These are phyloP conservation scores for Lypha dubia DNA, from an alignment of 2,888 invertebrate species.

Conservation along the genomic window DNA sequence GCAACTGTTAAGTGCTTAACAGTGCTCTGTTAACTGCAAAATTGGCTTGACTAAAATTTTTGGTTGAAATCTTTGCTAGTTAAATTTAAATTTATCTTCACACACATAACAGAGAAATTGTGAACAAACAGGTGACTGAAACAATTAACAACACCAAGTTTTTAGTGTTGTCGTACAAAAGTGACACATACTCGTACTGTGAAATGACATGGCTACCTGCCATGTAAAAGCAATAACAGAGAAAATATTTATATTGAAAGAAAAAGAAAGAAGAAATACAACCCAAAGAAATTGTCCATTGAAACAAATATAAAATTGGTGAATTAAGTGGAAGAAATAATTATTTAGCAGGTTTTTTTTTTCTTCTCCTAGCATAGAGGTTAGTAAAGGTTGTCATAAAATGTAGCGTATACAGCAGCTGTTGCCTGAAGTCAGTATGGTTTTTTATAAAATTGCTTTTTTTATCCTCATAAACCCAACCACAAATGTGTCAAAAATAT, in stretches of 20 bases:
- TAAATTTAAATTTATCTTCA: too few species aligned
- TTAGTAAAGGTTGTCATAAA: slow-evolving; percentile 69
- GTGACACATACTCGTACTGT: slow-evolving; percentile 51
- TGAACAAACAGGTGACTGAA: slow-evolving; percentile 80
- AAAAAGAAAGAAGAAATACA: slow-evolving; percentile 6
- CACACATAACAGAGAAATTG: slow-evolving; percentile 28
- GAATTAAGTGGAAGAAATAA: slow-evolving; percentile 62
- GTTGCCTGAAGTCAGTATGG: slow-evolving; percentile 55
- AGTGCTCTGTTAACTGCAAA: too few species aligned
- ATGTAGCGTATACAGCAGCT: slow-evolving; percentile 59
- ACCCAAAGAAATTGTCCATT: slow-evolving; percentile 25
- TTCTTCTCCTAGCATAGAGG: slow-evolving; percentile 40
- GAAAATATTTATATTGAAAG: neutral
- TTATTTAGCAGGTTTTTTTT: slow-evolving; percentile 66
- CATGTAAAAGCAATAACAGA: slow-evolving; percentile 1
- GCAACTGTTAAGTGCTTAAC: too few species aligned
- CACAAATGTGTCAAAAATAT: slow-evolving; percentile 60
- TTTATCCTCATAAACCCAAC: neutral
- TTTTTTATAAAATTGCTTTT: neutral
- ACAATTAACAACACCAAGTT: slow-evolving; percentile 79
- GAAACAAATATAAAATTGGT: slow-evolving; percentile 4
- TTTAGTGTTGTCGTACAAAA: slow-evolving; percentile 58
- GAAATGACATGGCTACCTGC: neutral
- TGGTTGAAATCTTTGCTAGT: too few species aligned
- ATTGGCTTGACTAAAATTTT: too few species aligned